Conservation (phyloP, 2,113 vertebrate species). For the Crotophaga sulcirostris region DNA sequence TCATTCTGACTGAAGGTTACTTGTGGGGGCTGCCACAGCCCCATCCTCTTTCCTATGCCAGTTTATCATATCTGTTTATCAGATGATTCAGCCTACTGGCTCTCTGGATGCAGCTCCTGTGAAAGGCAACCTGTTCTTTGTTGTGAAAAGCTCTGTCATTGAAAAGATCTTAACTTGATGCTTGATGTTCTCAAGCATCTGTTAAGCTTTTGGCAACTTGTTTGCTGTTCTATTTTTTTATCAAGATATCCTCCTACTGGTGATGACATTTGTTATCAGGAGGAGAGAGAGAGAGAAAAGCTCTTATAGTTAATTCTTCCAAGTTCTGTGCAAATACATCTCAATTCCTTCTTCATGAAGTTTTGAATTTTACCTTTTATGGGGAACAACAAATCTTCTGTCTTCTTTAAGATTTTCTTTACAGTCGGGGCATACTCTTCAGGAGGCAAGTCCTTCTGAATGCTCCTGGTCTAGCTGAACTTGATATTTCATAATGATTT, state of each 20-base stretch:
- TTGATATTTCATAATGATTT: neutral
- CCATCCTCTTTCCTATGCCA: neutral
- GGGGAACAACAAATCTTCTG: neutral
- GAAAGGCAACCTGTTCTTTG: neutral
- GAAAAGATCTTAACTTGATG: neutral
- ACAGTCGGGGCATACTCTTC: neutral
- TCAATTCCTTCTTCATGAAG: neutral
- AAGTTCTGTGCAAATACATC: neutral
- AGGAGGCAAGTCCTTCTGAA: neutral
- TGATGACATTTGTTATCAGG: neutral
- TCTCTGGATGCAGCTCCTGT: neutral
- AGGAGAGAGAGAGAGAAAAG: neutral
- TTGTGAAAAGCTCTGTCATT: neutral
- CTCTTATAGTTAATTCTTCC: neutral
- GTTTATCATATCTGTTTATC: accelerated
- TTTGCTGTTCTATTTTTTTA: neutral
- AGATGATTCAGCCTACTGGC: neutral
- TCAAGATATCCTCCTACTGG: neutral
- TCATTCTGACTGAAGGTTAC: neutral
- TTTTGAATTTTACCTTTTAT: neutral
- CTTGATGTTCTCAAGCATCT: neutral
- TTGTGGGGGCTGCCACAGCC: neutral
- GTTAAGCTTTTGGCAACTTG: neutral
- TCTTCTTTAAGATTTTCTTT: neutral
- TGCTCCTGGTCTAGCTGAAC: neutral